These are phyloP conservation scores for Operophtera brumata DNA, from an alignment of 2,888 invertebrate species.

Conservation along the genomic window DNA sequence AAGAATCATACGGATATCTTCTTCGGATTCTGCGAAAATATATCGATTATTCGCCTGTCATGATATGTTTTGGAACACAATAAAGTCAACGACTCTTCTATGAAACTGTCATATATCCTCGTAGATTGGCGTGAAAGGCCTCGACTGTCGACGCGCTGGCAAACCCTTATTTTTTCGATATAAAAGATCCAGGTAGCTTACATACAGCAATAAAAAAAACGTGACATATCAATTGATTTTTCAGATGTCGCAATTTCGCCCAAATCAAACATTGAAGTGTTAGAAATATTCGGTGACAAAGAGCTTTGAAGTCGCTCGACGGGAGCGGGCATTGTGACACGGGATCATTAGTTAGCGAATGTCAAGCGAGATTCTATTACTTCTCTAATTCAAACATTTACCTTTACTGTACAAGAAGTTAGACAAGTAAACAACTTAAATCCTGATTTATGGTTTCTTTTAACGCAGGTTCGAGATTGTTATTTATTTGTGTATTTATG, in stretches of 20 bases:
- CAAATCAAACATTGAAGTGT: conserved; percentile 80
- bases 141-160: conserved; percentile 55
- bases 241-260: conserved; percentile 69
- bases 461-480: conserved; percentile 25
- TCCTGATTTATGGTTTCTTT: conserved; percentile 57
- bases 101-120: conserved; percentile 61
- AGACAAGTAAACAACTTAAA: conserved; percentile 68
- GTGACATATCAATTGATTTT: conserved; percentile 76
- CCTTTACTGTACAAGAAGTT: conserved; percentile 64
- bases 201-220: conserved; percentile 78
- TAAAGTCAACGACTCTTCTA: conserved; percentile 65
- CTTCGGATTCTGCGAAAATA: conserved; percentile 46
- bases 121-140: conserved; percentile 50
- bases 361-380: conserved; percentile 61
- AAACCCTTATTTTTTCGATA: conserved; percentile 58
- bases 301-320: conserved; percentile 61
- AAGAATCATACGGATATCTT: conserved; percentile 7
- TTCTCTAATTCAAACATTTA: conserved; percentile 57
- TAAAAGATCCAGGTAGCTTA: conserved; percentile 71
- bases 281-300: conserved; percentile 71
- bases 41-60: conserved; percentile 57
- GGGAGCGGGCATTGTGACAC: conserved; percentile 65
- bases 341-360: conserved; percentile 74
- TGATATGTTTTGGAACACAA: conserved; percentile 58
- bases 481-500: conserved; percentile 35